Base-by-base conservation (phyloP, 2,797 vertebrate genomes). In the Momotus momota region DNA sequence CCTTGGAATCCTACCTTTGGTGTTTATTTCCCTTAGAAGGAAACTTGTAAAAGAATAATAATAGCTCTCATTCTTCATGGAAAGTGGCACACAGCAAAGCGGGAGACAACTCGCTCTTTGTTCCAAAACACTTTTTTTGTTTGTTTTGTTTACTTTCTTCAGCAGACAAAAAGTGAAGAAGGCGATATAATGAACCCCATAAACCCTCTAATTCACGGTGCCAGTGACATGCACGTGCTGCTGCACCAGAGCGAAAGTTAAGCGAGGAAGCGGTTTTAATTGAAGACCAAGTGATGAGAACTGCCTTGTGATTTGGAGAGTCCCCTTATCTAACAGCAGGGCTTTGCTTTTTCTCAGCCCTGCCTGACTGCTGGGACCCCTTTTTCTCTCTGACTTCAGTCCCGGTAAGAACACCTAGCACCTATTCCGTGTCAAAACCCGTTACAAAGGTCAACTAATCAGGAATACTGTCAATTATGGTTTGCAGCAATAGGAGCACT, bases 1-100 rank as follows among this genome's bases (percentile, higher is more conserved):
- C 98, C 98, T 98, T 98, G 98, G 98, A 99, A 99, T 99, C 97
- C 98, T 98, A 99, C 98, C 98, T 99, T 98, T 97, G 98, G 97
- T 98, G 97, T 98, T 98, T 98, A 97, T 98, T 99, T 98, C 98
- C 98, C 98, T 98, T 98, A 98, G 98, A 99, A 98, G 98, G 98
- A 98, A 98, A 98, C 98, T 98, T 98, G 98, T 98, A 97, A 97
- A 97, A 97, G 97, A 98, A 97, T 97, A 98, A 98, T 97, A 97
- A 98, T 97, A 97, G 98, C 97, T 93, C 94, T 97, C 91, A 95
- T 96, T 97, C 97, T 96, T 95, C 72, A 12, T 83, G 86, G 93
- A 97, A 95, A 97, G 96, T 95, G 96, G 95, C 85, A 62, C 93
- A 90, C 61, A 72, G 97, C 85, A 85, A 89, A 94, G 77, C 80